Evolutionary conservation across 2,113 vertebrate species (phyloP).

Genomic region (Lamprotornis superbus): DNA sequence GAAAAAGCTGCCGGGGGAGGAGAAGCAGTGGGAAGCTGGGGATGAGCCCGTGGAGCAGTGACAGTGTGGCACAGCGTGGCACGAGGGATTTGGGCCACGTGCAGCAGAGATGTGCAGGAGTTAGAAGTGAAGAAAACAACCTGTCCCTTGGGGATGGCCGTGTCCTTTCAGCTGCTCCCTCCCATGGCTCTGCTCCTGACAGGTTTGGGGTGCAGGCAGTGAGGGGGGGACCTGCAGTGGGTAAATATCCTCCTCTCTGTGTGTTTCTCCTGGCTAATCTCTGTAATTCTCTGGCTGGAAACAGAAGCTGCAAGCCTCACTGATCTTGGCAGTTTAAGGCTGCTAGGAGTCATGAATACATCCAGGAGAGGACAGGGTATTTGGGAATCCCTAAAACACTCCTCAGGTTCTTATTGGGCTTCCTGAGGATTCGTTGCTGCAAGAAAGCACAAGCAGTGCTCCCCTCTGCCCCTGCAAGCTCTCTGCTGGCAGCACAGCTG

Average conservation of each 20-base stretch:
- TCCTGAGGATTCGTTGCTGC: neutral
- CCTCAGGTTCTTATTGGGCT: neutral
- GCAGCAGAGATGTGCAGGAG: rapidly evolving
- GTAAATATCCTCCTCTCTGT: neutral
- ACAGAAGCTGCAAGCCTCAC: neutral
- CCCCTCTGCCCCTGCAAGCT: neutral
- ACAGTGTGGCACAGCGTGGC: neutral
- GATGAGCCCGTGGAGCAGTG: neutral
- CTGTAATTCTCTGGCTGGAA: neutral
- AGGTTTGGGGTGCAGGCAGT: neutral
- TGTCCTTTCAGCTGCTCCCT: neutral
- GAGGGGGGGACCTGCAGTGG: neutral
- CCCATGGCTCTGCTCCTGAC: rapidly evolving
- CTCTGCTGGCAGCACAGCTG: neutral
- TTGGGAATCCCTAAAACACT: neutral
- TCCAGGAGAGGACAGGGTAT: neutral
- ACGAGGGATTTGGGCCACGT: rapidly evolving
- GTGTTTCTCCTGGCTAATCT: neutral
- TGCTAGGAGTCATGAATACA: neutral
- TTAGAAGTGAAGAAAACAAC: neutral
- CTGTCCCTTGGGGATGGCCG: rapidly evolving
- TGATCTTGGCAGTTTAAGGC: neutral
- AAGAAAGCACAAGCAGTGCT: neutral
- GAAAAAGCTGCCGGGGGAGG: neutral
- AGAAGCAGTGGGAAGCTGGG: neutral